Percentiles rank a stretch among this genome's conserved stretches.
These are phyloP conservation scores for Virgularia gustaviana DNA, from an alignment of 92 coral and sea anemone species.

Conservation along the genomic window DNA sequence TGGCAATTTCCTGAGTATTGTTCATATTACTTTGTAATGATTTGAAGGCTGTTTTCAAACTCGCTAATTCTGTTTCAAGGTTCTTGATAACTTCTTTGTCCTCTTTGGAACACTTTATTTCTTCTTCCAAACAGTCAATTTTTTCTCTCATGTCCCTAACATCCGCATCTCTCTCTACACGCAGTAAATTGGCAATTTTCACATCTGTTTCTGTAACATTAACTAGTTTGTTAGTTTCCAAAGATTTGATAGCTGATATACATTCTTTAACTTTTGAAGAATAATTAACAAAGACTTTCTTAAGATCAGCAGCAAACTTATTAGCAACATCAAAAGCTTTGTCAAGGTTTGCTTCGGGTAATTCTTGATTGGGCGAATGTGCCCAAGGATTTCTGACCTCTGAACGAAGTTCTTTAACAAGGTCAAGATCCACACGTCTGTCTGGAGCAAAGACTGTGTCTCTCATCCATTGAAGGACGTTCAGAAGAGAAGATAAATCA, in stretches of 20 bases:
- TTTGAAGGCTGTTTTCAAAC: no score
- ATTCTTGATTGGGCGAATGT: conserved; percentile 24
- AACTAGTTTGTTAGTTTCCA: conserved; percentile 7
- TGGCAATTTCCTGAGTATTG: no score
- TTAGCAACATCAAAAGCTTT: conserved; percentile 10
- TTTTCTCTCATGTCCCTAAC: conserved; percentile 2
- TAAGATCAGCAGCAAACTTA: conserved; percentile 3
- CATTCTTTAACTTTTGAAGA: conserved; percentile 3
- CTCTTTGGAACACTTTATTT: no score
- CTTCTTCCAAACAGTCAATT: no score
- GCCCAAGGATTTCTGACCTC: conserved; percentile 44
- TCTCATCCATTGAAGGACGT: conserved; percentile 32
- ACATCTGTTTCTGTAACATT: conserved; percentile 22
- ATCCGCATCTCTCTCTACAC: background rate
- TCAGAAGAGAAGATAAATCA: conserved; percentile 29
- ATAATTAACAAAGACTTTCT: background rate
- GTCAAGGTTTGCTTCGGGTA: conserved; percentile 6
- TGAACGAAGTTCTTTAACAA: conserved; percentile 22
- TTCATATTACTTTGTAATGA: no score
- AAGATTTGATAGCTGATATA: background rate
- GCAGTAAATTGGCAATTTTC: background rate
- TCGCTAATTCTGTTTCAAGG: no score
- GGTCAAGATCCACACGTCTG: background rate
- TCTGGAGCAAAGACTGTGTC: conserved; percentile 2
- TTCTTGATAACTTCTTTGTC: no score